Evolutionary conservation across 1,140 invertebrate genomes (phyloP), one percentile per base, ranked within the genome.

Genomic region (Lepidurus apus): DNA sequence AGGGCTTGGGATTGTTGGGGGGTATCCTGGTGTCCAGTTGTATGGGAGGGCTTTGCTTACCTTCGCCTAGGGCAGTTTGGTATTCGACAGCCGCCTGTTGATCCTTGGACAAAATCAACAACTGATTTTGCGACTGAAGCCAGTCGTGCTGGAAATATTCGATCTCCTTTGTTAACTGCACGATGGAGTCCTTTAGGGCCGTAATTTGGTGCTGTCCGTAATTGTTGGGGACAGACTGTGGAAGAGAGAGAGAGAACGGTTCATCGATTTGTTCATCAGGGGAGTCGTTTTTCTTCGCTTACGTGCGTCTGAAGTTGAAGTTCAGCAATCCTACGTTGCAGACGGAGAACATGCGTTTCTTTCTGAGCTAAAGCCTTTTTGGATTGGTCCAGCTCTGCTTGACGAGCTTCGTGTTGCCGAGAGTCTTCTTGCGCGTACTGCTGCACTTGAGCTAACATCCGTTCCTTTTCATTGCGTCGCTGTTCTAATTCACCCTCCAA

Each of bases 71-170:
- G 47, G 75, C 43, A 21, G 47, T 81, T 78, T 74, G 73, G 34
- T 73, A 26, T 53, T 80, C 76, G n/a, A 13, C 79, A 13, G 42
- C 21, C 1, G 53, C 82, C 80, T 92, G 89, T 79, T 87, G 84
- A 80, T 90, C 89, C 81, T 91, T 86, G 80, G 93, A 88, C 79
- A 90, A 85, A 0, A 90, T 89, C 7, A 93, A 88, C 75, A 92
- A 88, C 81, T 90, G 88, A 21, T 88, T 88, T 84, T 94, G 91
- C 80, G 91, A 87, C 73, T 91, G 87, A 74, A 93, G 83, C 93
- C 93, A 94, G 83, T 90, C 89, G 79, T 89, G 88, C 83, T 93
- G 91, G 79, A 90, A 84, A 74, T 81, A 81, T 42, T 79, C 80
- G 42, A 79, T 81, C 21, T 80, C 74, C 6, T 42, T 34, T 10